Base-by-base conservation (phyloP, 2,888 invertebrate genomes). In the Oscheius onirici region DNA sequence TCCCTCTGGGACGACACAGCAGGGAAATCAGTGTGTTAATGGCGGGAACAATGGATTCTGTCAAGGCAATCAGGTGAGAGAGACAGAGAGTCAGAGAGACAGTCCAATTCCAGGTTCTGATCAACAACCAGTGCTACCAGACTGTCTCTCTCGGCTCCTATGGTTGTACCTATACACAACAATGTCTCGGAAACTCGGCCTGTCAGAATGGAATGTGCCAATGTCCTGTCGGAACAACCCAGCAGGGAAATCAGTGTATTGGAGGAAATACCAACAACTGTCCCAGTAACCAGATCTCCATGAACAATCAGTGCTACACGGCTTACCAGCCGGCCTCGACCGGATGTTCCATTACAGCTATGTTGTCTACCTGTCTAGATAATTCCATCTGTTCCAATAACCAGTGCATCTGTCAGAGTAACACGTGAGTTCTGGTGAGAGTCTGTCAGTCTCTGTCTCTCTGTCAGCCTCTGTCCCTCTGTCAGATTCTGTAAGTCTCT, bases 201-300 rank as follows among this genome's bases (percentile, higher is more conserved):
- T 69, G 58, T 54, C 44, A 40, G 46, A 58, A 49, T 13, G 60
- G 69, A 17, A 26, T 20, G 6, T 69, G 69, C 44, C 44, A 58
- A 3, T 69, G 69, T 49, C 46, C 28, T 3, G 11, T 13, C 1
- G 58, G 49, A 20, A 24, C 46, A 1, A 15, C 34, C 24, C 58
- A 41, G 24, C 51, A 49, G 24, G 46, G 46, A n/a, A 46, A 49
- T 15, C 58, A 46, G 24, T 69, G 69, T 28, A 26, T 51, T n/a
- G 51, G 65, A 13, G 34, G 34, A 6, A 11, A 3, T n/a, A 40
- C n/a, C 6, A 44, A 28, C 49, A 10, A 17, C 46, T 63, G 63
- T 20, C 63, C 34, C 8, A 8, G n/a, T 24, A 34, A 24, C 26
- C 61, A 61, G 22, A 43, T 61, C 15, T 44, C n/a, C 44, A 44